Conservation (phyloP, 2,888 invertebrate species). For the Cantharis flavilabris region DNA sequence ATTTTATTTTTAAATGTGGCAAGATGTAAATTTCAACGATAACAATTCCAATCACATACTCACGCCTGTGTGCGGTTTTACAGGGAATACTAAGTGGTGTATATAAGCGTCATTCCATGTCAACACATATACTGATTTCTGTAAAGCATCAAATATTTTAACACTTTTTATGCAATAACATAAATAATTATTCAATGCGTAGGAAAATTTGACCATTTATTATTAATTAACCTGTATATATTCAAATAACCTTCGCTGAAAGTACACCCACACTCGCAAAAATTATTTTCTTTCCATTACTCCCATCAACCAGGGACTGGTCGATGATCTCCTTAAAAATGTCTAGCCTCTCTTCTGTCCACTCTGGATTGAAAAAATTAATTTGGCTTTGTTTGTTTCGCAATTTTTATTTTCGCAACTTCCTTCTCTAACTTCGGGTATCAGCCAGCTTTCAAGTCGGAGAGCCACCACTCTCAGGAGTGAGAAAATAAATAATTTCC, state of each 20-base stretch:
- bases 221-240: not conserved
- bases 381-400: too few relatives aligned
- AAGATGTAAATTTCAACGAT: conserved; percentile 2
- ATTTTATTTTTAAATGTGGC: conserved; percentile 3
- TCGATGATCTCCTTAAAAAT: too few relatives aligned
- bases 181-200: not conserved
- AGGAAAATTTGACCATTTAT: not conserved
- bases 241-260: not conserved
- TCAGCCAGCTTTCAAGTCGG: too few relatives aligned
- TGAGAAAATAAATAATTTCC: too few relatives aligned
- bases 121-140: not conserved
- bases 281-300: not conserved
- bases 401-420: too few relatives aligned
- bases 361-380: too few relatives aligned
- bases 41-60: conserved; percentile 10
- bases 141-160: not conserved
- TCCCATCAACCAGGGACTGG: too few relatives aligned
- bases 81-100: conserved; percentile 3
- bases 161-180: not conserved
- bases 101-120: conserved; percentile 3
- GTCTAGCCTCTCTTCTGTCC: too few relatives aligned
- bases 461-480: too few relatives aligned
- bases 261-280: not conserved
- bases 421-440: too few relatives aligned
- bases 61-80: conserved; percentile 1